These are phyloP conservation scores for Rhinichthys osculus DNA, from an alignment of 2,797 vertebrate species.

Conservation along the genomic window DNA sequence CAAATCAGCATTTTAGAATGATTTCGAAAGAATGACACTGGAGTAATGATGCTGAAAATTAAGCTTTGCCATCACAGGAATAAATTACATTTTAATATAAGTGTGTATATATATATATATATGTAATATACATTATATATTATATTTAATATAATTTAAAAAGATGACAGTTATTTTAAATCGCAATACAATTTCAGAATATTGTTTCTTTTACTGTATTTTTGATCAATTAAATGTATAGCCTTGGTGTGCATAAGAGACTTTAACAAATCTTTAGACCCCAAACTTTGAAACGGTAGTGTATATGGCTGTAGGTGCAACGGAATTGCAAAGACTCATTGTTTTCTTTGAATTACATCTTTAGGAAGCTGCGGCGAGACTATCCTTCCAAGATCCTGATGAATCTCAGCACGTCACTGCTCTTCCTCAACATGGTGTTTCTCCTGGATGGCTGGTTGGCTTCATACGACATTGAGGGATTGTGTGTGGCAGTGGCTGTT, in stretches of 20 bases:
- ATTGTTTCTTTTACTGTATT: not conserved
- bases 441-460: constrained; percentile 94
- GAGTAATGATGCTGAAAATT: not conserved
- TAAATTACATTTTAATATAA: not conserved
- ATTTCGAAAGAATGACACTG: not conserved
- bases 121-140: too few species aligned
- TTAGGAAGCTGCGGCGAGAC: constrained; percentile 91
- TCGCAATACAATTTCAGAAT: not conserved
- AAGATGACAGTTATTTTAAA: not conserved
- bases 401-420: constrained; percentile 93
- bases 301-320: not conserved
- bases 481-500: constrained; percentile 85
- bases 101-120: too few species aligned
- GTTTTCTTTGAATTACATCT: constrained; percentile 2
- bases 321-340: not conserved
- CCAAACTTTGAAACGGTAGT: not conserved
- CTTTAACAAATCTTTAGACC: not conserved
- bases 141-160: too few species aligned
- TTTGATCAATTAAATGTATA: not conserved
- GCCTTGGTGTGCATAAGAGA: not conserved
- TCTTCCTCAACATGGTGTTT: constrained; percentile 92
- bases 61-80: not conserved
- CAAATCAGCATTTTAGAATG: not conserved
- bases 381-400: constrained; percentile 98
- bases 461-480: constrained; percentile 76